These are phyloP conservation scores for Drosophila nr. medialis DNA, from an alignment of 2,888 invertebrate genomes.

Conservation along the genomic window DNA sequence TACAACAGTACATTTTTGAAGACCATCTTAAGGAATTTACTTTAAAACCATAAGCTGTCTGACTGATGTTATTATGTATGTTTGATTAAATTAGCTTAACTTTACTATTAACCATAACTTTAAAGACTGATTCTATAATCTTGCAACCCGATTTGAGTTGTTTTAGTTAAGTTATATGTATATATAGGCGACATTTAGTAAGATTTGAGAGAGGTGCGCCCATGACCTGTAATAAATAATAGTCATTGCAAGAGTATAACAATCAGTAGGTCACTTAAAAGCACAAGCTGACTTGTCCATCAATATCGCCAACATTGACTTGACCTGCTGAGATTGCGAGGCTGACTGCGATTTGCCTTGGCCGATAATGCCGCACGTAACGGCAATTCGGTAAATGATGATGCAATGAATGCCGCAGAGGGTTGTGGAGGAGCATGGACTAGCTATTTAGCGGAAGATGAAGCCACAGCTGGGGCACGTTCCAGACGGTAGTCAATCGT, in stretches of 20 bases:
- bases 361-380: conserved; percentile 74
- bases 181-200: background rate
- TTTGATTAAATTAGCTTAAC: background rate
- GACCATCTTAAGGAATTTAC: background rate
- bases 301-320: conserved; percentile 48
- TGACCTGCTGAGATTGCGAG: conserved; percentile 63
- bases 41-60: background rate
- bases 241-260: background rate
- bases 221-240: background rate
- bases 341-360: conserved; percentile 28
- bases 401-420: conserved; percentile 57
- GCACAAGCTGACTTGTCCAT: conserved; percentile 42
- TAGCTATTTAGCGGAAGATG: background rate
- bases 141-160: background rate
- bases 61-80: background rate
- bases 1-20: background rate
- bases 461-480: conserved; percentile 40
- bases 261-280: conserved; percentile 46
- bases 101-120: background rate
- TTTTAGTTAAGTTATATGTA: background rate
- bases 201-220: background rate
- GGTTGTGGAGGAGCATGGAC: conserved; percentile 1
- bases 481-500: conserved; percentile 62
- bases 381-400: conserved; percentile 74
- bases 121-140: background rate